Base-by-base conservation (phyloP, 2,797 vertebrate genomes). In the Setipinna tenuifilis region DNA sequence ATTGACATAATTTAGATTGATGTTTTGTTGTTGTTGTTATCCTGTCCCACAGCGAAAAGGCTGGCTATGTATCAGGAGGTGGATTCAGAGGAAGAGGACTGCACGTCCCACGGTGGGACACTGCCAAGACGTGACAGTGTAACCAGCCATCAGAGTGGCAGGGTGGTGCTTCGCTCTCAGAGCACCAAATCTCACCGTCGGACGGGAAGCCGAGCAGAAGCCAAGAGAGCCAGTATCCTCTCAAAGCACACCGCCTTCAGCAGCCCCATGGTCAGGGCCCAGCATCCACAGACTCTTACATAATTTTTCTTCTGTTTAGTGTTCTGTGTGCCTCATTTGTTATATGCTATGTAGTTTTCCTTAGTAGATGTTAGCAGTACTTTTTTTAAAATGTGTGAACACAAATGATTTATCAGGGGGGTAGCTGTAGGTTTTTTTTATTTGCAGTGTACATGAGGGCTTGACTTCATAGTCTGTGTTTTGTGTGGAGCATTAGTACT, bases 211-310 rank as follows among this genome's bases (percentile, higher is more conserved):
- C 94, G 98, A 83, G 97, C 96, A 0, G 98, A 99, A 92, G 97
- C 97, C 87, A 98, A 97, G 92, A 92, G 97, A 71, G 97, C 96
- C 90, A 98, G 97, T 95, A 97, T 98, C 90, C 96, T 98, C 83
- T 99, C 98, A 0, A 98, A 97, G 88, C 97, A 98, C 94, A 98
- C 98, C 0, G 98, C 98, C 2, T 99, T 99, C 94, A 99, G 98
- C 91, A 99, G 98, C 90, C 98, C 98, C 19, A 98, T 99, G 98
- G 98, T 99, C 88, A 92, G 97, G 90, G n/a, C 2, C 0, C 23
- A 35, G 6, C 14, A 35, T 10, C 0, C 50, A 54, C 50, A 54
- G 1, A 19, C 62, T 28, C 28, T 31, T 21, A 44, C 65, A 25
- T 41, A 75, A 2, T 14, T 54, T 54, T 41, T 41, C 35, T 5